Evolutionary conservation across 2,113 vertebrate species (phyloP).

Genomic region (Sylvilagus bachmani): DNA sequence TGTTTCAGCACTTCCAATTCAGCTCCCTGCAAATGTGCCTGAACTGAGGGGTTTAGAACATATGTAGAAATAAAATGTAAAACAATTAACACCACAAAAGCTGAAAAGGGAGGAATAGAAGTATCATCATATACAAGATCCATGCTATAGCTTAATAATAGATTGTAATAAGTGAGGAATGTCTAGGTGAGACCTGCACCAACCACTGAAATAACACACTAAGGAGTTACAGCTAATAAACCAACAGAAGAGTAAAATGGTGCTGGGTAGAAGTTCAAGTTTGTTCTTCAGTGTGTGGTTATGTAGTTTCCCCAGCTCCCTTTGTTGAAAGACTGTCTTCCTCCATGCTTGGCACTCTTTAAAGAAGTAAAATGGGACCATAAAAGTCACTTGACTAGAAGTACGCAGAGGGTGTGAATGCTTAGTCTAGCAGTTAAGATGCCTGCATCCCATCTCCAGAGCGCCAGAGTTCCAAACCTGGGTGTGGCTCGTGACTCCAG

Average conservation of each 20-base stretch:
- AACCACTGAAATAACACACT: neutral
- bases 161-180: neutral
- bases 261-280: neutral
- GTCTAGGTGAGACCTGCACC: neutral
- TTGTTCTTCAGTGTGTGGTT: neutral
- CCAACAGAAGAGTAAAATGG: neutral
- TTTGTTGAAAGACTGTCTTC: neutral
- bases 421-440: too few relatives aligned
- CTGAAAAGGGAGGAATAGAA: neutral
- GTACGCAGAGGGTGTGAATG: too few relatives aligned
- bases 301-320: neutral
- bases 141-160: neutral
- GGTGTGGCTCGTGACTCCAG: too few relatives aligned
- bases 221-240: neutral
- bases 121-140: neutral
- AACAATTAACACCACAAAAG: neutral
- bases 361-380: constrained; percentile 19
- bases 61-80: neutral
- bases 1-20: too few relatives aligned
- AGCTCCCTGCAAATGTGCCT: too few relatives aligned
- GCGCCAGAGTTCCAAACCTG: too few relatives aligned
- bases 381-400: neutral
- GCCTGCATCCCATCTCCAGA: too few relatives aligned
- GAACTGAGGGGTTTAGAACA: neutral
- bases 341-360: neutral